phyloP scores from a whole-genome alignment of 2,113 vertebrate species.

The Miniopterus natalensis region DNA sequence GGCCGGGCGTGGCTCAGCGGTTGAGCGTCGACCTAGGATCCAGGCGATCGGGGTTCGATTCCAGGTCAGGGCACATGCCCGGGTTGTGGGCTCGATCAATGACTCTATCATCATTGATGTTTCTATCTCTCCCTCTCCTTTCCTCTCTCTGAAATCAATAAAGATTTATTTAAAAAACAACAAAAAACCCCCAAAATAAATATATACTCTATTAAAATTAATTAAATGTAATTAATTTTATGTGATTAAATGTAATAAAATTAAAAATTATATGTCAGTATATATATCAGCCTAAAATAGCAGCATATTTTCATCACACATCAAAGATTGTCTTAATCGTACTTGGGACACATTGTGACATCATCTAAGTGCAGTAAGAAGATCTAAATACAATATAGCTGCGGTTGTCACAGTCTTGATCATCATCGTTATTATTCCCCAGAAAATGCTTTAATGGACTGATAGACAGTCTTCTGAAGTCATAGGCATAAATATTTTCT shows the following conservation, averaged over 20 bases:
- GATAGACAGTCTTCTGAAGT: neutral
- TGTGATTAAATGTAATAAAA: neutral
- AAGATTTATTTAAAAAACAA: no score
- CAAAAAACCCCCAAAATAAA: neutral
- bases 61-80: no score
- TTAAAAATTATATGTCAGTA: neutral
- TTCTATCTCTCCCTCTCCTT: no score
- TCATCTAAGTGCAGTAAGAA: neutral
- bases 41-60: no score
- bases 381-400: neutral
- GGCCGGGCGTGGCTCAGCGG: no score
- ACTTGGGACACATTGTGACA: neutral
- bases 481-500: neutral
- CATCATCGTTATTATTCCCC: neutral
- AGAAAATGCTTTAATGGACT: neutral
- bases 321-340: neutral
- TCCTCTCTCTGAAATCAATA: no score
- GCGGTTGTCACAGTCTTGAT: neutral
- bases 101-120: no score
- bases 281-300: slow-evolving; percentile 9
- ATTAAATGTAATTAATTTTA: neutral
- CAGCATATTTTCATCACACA: neutral
- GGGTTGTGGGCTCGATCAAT: no score
- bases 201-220: neutral
- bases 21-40: no score